phyloP scores from a whole-genome alignment of 2,113 vertebrate species.

The Gracilinanus agilis region DNA sequence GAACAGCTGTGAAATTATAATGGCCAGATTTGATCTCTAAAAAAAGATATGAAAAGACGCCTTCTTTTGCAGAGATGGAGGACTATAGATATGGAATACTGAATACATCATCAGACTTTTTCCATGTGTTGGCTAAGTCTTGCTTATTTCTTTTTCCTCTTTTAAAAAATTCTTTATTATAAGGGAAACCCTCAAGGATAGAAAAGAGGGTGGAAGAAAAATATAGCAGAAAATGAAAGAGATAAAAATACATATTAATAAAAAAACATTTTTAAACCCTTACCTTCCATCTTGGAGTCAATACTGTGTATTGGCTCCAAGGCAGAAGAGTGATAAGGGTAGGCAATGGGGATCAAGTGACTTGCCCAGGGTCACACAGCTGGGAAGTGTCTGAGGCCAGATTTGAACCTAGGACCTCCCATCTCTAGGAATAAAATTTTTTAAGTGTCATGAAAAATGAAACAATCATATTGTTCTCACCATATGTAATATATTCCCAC shows the following conservation, averaged over 20 bases:
- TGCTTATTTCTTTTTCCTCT: neutral
- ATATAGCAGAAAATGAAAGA: neutral
- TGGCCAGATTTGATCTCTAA: neutral
- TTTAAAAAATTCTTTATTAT: neutral
- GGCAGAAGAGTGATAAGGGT: no score
- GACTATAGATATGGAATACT: neutral
- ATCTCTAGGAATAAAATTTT: no score
- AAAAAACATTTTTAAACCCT: no score
- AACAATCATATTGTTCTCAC: neutral
- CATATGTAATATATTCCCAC: neutral
- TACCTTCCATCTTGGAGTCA: no score
- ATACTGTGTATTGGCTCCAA: no score
- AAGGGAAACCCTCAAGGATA: neutral
- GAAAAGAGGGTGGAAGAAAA: neutral
- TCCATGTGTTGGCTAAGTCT: neutral
- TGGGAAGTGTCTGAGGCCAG: no score
- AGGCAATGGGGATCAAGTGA: no score
- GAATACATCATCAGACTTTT: neutral
- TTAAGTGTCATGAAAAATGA: neutral
- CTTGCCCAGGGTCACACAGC: no score
- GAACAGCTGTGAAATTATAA: neutral
- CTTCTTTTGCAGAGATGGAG: neutral
- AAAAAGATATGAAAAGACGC: neutral
- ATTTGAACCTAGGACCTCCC: no score
- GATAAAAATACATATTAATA: neutral